phyloP scores from a whole-genome alignment of 2,888 invertebrate genomes.

The Nomada fabriciana region DNA sequence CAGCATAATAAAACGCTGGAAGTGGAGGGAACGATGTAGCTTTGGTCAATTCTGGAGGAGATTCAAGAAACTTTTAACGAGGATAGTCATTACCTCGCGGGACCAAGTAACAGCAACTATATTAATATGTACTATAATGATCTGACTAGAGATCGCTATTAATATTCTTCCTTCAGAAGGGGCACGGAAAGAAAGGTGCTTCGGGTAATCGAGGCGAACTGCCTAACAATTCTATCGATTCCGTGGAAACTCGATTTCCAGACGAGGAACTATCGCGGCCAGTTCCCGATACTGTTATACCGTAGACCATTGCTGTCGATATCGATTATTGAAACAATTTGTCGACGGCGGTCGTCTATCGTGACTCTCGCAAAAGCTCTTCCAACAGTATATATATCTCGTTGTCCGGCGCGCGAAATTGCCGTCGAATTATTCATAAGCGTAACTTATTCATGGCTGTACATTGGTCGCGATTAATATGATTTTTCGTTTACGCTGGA shows the following conservation, averaged over 20 bases:
- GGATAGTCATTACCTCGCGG: not conserved
- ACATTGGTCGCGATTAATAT: slow-evolving; percentile 41
- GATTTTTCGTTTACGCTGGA: slow-evolving; percentile 28
- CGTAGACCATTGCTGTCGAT: slow-evolving; percentile 1
- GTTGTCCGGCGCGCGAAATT: slow-evolving; percentile 21
- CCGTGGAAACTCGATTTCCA: not conserved
- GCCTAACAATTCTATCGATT: slow-evolving; percentile 9
- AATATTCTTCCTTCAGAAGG: not conserved
- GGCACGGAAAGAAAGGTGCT: not conserved
- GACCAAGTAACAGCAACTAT: not conserved
- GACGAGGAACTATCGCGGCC: not conserved
- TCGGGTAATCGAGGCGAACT: not conserved
- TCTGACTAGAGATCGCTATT: too few relatives aligned
- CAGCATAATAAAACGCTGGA: not conserved
- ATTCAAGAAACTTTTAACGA: slow-evolving; percentile 4
- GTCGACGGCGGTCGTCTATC: slow-evolving; percentile 17
- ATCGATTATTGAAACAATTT: slow-evolving; percentile 48
- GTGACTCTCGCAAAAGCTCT: slow-evolving; percentile 26
- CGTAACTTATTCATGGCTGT: slow-evolving; percentile 37
- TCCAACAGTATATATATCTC: slow-evolving; percentile 25
- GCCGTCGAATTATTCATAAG: slow-evolving; percentile 45
- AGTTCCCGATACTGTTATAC: not conserved
- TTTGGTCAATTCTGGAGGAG: not conserved
- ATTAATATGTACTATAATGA: too few relatives aligned
- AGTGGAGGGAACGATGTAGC: not conserved